A percentile compares a stretch with the other conserved stretches of the same genome.
phyloP scores from a whole-genome alignment of 2,888 invertebrate genomes.

The Gerosis bhagava region DNA sequence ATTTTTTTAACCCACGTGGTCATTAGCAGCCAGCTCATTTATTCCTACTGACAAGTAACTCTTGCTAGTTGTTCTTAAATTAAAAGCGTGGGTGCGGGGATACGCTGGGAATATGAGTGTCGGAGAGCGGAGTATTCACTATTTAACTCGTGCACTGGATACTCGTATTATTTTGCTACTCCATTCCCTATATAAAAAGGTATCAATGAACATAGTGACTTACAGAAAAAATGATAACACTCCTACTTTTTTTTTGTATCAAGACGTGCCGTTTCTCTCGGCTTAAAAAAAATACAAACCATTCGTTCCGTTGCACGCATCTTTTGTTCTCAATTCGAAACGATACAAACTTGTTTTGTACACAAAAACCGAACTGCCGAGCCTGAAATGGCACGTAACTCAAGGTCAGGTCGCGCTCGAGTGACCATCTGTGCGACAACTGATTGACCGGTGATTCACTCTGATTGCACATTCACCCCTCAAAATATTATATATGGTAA shows the following conservation, averaged over 20 bases:
- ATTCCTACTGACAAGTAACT: too few species aligned
- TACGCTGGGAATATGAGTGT: too few species aligned
- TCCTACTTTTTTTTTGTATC: too few species aligned
- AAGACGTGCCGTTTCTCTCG: constrained; percentile 1
- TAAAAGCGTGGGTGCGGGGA: too few species aligned
- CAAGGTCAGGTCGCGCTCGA: constrained; percentile 41
- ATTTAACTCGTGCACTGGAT: too few species aligned
- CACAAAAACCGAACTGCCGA: constrained; percentile 2
- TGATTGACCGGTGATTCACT: constrained; percentile 28
- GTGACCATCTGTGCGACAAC: constrained; percentile 41
- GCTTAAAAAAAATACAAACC: not conserved
- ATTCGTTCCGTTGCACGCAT: constrained; percentile 3
- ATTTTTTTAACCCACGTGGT: too few species aligned
- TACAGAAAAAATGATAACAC: not conserved
- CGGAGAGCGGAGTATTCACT: too few species aligned
- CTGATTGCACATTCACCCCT: constrained; percentile 4
- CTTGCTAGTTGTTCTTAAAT: too few species aligned
- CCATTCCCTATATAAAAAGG: too few species aligned
- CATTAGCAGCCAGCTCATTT: too few species aligned
- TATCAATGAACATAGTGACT: too few species aligned
- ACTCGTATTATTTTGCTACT: too few species aligned
- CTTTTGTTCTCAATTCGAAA: constrained; percentile 16
- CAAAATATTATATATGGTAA: constrained; percentile 14
- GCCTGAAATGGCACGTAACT: constrained; percentile 22
- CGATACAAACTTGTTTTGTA: not conserved